Base-by-base conservation (phyloP, 2,113 vertebrate genomes). In the Spilogale gracilis region DNA sequence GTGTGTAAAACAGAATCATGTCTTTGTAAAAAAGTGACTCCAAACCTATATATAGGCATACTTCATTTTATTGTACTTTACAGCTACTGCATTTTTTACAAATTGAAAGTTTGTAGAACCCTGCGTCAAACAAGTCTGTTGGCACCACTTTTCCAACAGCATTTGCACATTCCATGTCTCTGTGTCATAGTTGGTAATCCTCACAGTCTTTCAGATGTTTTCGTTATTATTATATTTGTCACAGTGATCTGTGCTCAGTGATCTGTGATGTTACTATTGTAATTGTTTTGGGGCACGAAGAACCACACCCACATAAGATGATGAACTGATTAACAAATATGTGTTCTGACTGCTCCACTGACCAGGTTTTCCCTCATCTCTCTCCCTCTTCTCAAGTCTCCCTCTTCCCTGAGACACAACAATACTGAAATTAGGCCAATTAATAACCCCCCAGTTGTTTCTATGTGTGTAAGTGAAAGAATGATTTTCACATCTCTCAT, bases 11-110 rank as follows among this genome's bases (percentile, higher is more conserved):
- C 50, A 87, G 4, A 85, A 12, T 74, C 30, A 16, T 6, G 9
- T 71, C 92, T 94, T 96, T 96, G 2, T 48, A 30, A 69, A 97
- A 56, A 10, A 61, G 52, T 87, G 30, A 52, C 50, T 94, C 43
- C 9, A 83, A 95, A 93, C 30, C 91, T 4, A 61, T 61, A 45
- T 73, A 73, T 23, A 73, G 69, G 69, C 13, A 78, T 78, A 78
- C 45, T 9, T 78, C 14, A 17, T 30, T 78, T 50, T 78, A 50
- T 50, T 78, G 45, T 78, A 50, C 74, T 50, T 78, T 6, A 50
- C 25, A 78, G 25, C 6, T 48, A 50, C 45, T 45, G 21, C 71
- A 45, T 45, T 74, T 74, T 45, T 78, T 78, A 78, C 45, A 78
- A 16, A 78, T 78, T 50, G 45, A 50, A 78, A 4, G 25, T 78